Evolutionary conservation across 2,113 vertebrate genomes (phyloP), one percentile per base, ranked within the genome.

Genomic region (Pandion haliaetus): DNA sequence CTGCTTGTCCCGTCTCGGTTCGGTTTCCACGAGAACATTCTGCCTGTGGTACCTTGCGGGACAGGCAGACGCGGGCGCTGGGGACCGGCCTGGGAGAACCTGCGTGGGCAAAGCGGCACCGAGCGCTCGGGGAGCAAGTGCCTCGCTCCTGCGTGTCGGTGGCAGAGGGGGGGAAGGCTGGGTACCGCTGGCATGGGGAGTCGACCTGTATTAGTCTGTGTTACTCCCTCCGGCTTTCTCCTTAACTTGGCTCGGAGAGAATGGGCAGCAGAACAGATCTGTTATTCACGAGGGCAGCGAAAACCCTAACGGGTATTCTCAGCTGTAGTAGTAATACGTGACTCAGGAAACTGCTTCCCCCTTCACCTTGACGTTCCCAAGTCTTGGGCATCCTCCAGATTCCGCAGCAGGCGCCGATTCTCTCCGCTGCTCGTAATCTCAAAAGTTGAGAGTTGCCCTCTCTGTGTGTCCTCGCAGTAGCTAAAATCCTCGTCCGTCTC

Each of bases 291-390:
- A 73, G 50, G 63, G 65, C 59, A 58, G 52, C 6, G 38, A 29
- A 45, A 55, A 12, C 31, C 21, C 45, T 40, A 8, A 36, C 9
- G 36, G 47, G n/a, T 47, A 4, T 44, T 62, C 44, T 13, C 3
- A 1, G 42, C 1, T 47, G n/a, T 4, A 42, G 47, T 3, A 36
- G 57, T 5, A 26, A 5, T 2, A 8, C 0, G 0, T 25, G n/a
- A 9, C 32, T 55, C 19, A 8, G n/a, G 29, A 28, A 72, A 10
- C 12, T 17, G 18, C 58, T 38, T 18, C 9, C 11, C 17, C 11
- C 17, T 9, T 28, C 26, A n/a, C 32, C 12, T 1, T n/a, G 72
- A 12, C 1, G 1, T 26, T 71, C 25, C n/a, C 2, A 1, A 58
- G 36, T 10, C 40, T 49, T 19, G 32, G n/a, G 29, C 47, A 12